Evolutionary conservation across 2,797 vertebrate genomes (phyloP), one percentile per base, ranked within the genome.

Genomic region (Urosaurus nigricauda): DNA sequence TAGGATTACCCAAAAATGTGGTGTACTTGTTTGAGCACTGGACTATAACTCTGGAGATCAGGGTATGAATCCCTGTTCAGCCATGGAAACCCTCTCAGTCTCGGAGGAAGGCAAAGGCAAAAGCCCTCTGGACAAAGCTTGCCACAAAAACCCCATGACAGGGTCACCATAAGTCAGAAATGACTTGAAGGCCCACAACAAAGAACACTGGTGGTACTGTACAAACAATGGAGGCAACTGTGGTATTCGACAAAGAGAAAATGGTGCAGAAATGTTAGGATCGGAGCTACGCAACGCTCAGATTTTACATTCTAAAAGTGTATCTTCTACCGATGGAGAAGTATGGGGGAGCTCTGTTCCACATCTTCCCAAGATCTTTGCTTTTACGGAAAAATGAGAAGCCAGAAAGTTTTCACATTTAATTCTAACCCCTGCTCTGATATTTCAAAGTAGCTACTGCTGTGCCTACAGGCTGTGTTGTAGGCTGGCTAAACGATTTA

Each of bases 371-470:
- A 29, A 32, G 29, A 43, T 58, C 51, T 81, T 78, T 79, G 85
- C 93, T 93, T 93, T 94, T 92, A 95, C 90, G 87, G 37, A 75
- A 90, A 93, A 89, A 93, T 60, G 2, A 93, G 84, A 92, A 94
- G 89, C 88, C 0, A 86, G 92, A 77, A 92, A 92, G 92, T 87
- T 90, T 93, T 84, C 53, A 79, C 13, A 92, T 88, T 51, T 91
- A 90, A 58, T 89, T 63, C 71, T 58, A 89, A 88, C 83, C 43
- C 37, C 0, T 35, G 82, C 88, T 83, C 37, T 47, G 85, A 75
- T 77, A 87, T 92, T 91, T 89, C 90, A 81, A 87, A 89, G 89
- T 77, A 51, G 16, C 74, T 75, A 37, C 87, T 47, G 84, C 92
- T 89, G 91, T 47, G 83, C 88, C 24, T 91, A 84, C 90, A 74